Percentiles rank a stretch among this genome's conserved stretches.
These are phyloP conservation scores for human (Homo sapiens) DNA, from an alignment of 2,113 vertebrate genomes.

Conservation along the genomic window GRCh38 chr6:79481501-79482000, in stretches of 20 bases:
- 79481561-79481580: background rate
- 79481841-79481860: background rate
- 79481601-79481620: background rate
- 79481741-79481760: background rate
- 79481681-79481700: background rate
- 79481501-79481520: background rate
- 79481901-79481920: background rate
- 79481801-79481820: background rate
- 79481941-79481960: background rate
- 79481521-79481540: background rate
- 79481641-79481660: background rate
- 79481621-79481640: background rate
- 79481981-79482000: background rate
- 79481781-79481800: constrained; percentile 21
- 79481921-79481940: background rate
- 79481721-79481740: background rate
- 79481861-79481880: background rate
- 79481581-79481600: background rate
- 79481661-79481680: background rate
- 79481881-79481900: background rate
- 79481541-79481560: background rate
- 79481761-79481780: background rate
- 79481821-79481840: background rate
- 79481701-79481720: background rate
- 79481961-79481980: background rate